Percentiles rank a stretch among this genome's conserved stretches.
Conservation (phyloP, 1,140 invertebrate genomes). For the Zaprionus ghesquierei region DNA sequence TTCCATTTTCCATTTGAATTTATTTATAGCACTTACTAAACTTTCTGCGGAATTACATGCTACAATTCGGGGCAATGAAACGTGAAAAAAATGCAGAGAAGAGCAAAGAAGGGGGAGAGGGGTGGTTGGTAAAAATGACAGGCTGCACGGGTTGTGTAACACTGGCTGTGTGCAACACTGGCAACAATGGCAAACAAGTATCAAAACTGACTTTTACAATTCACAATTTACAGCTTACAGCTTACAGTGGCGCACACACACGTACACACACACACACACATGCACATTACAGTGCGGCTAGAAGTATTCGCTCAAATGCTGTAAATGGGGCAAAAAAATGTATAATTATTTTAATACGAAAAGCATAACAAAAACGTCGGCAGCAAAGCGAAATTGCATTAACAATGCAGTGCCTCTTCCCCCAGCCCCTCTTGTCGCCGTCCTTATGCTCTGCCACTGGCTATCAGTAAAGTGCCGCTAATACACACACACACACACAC, state of each 20-base stretch:
- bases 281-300: slow-evolving; percentile 43
- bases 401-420: slow-evolving; percentile 59
- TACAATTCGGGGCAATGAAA: slow-evolving; percentile 44
- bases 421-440: too few species aligned
- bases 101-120: neutral
- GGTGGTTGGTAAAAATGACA: neutral
- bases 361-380: slow-evolving; percentile 59
- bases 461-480: slow-evolving; percentile 40
- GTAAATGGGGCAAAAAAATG: slow-evolving; percentile 67
- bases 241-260: slow-evolving; percentile 3
- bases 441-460: neutral
- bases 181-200: slow-evolving; percentile 69
- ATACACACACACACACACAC: slow-evolving; percentile 33
- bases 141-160: neutral
- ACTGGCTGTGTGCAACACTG: neutral
- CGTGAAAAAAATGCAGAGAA: slow-evolving; percentile 2
- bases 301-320: slow-evolving; percentile 47
- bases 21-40: slow-evolving; percentile 63
- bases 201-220: slow-evolving; percentile 74
- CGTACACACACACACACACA: slow-evolving; percentile 16
- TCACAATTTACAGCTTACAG: slow-evolving; percentile 63
- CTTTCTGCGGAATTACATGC: slow-evolving; percentile 59
- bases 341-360: slow-evolving; percentile 80
- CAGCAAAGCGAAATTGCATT: slow-evolving; percentile 74
- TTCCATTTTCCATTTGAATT: slow-evolving; percentile 32